Evolutionary conservation across 2,113 vertebrate species (phyloP).

Genomic region (Drymodes brunneopygia): DNA sequence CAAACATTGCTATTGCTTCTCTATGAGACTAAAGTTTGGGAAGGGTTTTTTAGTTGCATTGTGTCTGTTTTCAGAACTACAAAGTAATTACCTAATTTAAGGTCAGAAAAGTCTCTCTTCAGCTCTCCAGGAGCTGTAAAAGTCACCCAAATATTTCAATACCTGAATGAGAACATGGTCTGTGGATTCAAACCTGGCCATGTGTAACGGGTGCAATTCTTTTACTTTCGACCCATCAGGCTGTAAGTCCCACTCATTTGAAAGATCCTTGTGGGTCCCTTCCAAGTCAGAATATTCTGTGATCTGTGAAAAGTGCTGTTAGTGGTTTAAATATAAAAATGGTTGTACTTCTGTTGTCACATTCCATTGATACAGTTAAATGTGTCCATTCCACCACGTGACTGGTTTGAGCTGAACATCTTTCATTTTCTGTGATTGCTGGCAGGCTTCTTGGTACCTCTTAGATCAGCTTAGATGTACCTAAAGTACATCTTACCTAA

Average conservation of each 20-base stretch:
- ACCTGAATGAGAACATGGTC: background rate
- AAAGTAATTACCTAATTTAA: background rate
- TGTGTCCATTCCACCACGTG: accelerated
- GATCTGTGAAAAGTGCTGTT: background rate
- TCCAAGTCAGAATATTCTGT: background rate
- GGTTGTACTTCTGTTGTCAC: background rate
- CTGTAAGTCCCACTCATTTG: background rate
- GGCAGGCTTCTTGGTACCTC: background rate
- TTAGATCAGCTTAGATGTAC: background rate
- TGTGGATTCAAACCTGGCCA: background rate
- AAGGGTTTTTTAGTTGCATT: background rate
- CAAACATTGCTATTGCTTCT: background rate
- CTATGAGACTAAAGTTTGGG: background rate
- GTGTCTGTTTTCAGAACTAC: background rate
- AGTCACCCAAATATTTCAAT: background rate
- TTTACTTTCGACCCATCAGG: background rate
- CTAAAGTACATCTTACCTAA: background rate
- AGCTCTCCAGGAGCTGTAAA: background rate
- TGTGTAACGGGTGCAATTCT: background rate
- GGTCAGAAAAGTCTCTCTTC: background rate
- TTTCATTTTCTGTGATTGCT: background rate
- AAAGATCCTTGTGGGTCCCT: background rate
- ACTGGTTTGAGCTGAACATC: background rate
- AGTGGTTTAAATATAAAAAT: background rate
- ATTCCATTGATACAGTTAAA: background rate